These are phyloP conservation scores for Todiramphus chloris DNA, from an alignment of 2,113 vertebrate genomes.

Conservation along the genomic window DNA sequence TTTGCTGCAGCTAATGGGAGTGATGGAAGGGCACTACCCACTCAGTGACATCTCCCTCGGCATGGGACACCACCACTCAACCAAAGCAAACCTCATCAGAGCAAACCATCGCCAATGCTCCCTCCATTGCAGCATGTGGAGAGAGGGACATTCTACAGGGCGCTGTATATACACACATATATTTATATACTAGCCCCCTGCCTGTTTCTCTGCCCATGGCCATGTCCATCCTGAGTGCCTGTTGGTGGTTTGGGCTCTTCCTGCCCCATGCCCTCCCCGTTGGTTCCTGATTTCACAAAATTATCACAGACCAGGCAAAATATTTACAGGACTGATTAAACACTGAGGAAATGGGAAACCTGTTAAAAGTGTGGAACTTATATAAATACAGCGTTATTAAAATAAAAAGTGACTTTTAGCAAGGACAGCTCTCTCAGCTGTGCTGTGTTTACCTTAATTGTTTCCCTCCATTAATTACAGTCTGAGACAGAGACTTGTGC, in stretches of 20 bases:
- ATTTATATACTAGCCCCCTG: background rate
- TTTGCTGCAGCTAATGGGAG: background rate
- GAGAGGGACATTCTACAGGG: background rate
- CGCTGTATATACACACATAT: background rate
- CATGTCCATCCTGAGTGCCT: background rate
- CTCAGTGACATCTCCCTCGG: fast-evolving
- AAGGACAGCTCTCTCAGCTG: slow-evolving; percentile 26
- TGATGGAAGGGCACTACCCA: fast-evolving
- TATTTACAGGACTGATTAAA: slow-evolving; percentile 40
- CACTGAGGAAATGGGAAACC: background rate
- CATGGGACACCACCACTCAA: background rate
- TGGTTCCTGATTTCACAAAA: background rate
- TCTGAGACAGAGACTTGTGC: slow-evolving; percentile 52
- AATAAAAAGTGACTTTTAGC: slow-evolving; percentile 48
- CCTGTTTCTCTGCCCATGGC: background rate
- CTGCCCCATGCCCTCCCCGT: fast-evolving
- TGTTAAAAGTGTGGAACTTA: background rate
- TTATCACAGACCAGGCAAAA: background rate
- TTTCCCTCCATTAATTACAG: slow-evolving; percentile 61
- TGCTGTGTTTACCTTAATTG: slow-evolving; percentile 54
- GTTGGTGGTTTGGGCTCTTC: fast-evolving
- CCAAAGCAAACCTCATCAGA: background rate
- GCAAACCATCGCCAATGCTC: fast-evolving
- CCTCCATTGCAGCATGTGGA: fast-evolving
- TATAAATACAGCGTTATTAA: slow-evolving; percentile 24